These are phyloP conservation scores for Athene cunicularia DNA, from an alignment of 2,113 vertebrate genomes.

Conservation along the genomic window DNA sequence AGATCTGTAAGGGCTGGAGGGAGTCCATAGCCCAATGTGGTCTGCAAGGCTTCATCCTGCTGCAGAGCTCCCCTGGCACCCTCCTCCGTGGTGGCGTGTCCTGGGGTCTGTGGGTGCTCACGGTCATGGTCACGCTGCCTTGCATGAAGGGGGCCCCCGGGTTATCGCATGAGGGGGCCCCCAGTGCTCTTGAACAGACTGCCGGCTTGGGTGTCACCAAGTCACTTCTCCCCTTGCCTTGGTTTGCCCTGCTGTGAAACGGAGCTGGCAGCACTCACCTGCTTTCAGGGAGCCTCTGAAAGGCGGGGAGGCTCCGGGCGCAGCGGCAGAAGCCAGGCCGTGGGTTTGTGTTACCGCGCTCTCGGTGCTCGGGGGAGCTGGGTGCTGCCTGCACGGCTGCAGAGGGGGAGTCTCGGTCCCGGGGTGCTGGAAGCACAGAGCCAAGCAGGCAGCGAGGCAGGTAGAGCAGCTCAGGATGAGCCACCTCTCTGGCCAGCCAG, in stretches of 20 bases:
- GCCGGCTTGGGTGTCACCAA: neutral
- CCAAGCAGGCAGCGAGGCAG: neutral
- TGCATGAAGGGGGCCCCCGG: neutral
- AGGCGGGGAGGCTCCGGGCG: neutral
- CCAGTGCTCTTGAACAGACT: fast-evolving
- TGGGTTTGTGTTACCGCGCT: fast-evolving
- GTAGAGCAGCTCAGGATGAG: neutral
- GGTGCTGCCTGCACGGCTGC: neutral
- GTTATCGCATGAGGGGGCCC: no score
- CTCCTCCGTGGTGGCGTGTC: neutral
- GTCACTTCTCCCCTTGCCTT: neutral
- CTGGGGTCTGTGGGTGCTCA: neutral
- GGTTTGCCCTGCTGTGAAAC: neutral
- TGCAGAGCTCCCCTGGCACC: neutral
- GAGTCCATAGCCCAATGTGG: fast-evolving
- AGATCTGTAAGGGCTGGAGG: neutral
- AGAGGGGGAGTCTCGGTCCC: fast-evolving
- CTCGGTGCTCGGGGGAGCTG: neutral
- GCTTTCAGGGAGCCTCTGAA: neutral
- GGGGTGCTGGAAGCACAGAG: neutral
- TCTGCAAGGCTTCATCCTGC: neutral
- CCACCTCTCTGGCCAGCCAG: neutral
- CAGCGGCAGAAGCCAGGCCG: neutral
- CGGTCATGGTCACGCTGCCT: fast-evolving
- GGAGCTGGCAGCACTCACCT: neutral